Percentiles rank a stretch among this genome's conserved stretches.
Evolutionary conservation across 2,113 vertebrate species (phyloP).

Genomic region (Dipodomys stephensi): DNA sequence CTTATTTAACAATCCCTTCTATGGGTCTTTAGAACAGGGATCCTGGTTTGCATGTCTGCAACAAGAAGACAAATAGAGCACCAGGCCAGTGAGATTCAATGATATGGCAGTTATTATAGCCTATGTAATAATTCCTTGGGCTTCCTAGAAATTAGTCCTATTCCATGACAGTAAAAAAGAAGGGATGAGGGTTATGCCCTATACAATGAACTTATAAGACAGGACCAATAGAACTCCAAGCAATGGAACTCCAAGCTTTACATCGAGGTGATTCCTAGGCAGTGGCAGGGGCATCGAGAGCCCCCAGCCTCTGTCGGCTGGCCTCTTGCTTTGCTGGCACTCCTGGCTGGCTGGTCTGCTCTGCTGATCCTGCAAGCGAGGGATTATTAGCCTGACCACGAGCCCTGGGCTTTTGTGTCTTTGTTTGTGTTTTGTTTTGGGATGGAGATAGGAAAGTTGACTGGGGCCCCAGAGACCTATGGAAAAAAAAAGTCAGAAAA

Average conservation of each 20-base stretch:
- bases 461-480: slow-evolving; percentile 79
- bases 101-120: neutral
- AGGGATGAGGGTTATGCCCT: neutral
- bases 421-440: slow-evolving; percentile 82
- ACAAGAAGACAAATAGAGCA: slow-evolving; percentile 1
- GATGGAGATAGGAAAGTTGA: slow-evolving; percentile 87
- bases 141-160: neutral
- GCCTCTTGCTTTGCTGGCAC: slow-evolving; percentile 48
- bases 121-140: neutral
- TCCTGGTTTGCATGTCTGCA: neutral
- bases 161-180: neutral
- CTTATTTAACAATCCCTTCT: neutral
- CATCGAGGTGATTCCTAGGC: neutral
- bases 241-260: neutral
- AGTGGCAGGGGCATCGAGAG: neutral
- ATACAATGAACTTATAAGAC: neutral
- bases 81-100: neutral
- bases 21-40: neutral
- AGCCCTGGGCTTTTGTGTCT: slow-evolving; percentile 87
- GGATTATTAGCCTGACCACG: slow-evolving; percentile 88
- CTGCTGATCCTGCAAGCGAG: slow-evolving; percentile 87
- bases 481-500: slow-evolving; percentile 66
- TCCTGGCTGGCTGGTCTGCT: slow-evolving; percentile 68
- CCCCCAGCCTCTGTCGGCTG: neutral
- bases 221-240: neutral